A percentile compares a stretch with the other conserved stretches of the same genome.
Evolutionary conservation across 1,140 invertebrate genomes (phyloP).

Genomic region (Saccostrea glomerata): DNA sequence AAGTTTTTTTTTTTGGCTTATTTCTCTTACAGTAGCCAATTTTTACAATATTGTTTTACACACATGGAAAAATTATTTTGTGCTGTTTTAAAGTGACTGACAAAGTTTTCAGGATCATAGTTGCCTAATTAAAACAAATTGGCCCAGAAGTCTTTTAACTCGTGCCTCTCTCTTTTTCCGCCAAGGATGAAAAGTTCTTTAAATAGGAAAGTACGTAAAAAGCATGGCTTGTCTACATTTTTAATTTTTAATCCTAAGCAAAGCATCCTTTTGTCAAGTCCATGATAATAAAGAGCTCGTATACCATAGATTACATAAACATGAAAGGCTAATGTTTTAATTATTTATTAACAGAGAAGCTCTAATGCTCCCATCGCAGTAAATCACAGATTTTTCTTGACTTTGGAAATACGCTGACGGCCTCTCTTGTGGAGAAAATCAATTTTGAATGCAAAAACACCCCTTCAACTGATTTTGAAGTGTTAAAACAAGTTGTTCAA

Average conservation of each 20-base stretch:
- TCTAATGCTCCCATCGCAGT: slow-evolving; percentile 7
- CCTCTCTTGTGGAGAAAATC: slow-evolving; percentile 20
- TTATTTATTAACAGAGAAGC: slow-evolving; percentile 16
- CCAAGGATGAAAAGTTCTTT: not conserved
- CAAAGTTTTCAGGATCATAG: no score
- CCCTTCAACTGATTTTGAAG: slow-evolving; percentile 7
- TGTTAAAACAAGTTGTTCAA: not conserved
- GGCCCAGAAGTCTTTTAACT: not conserved
- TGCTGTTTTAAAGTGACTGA: no score
- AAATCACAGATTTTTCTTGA: slow-evolving; percentile 14
- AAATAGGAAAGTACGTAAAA: not conserved
- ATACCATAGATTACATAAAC: slow-evolving; percentile 24
- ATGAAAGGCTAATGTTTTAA: slow-evolving; percentile 13
- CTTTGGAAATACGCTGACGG: not conserved
- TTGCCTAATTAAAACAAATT: not conserved
- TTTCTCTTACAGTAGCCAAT: not conserved
- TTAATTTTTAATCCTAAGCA: slow-evolving; percentile 16
- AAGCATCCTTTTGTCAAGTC: slow-evolving; percentile 19
- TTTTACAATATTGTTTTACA: not conserved
- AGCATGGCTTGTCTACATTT: not conserved
- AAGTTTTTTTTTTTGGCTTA: not conserved
- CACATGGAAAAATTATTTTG: not conserved
- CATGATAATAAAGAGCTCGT: not conserved
- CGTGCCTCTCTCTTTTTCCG: not conserved
- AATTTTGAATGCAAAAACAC: slow-evolving; percentile 22